Evolutionary conservation across 2,113 vertebrate genomes (phyloP).

Genomic region (Noctilio leporinus): DNA sequence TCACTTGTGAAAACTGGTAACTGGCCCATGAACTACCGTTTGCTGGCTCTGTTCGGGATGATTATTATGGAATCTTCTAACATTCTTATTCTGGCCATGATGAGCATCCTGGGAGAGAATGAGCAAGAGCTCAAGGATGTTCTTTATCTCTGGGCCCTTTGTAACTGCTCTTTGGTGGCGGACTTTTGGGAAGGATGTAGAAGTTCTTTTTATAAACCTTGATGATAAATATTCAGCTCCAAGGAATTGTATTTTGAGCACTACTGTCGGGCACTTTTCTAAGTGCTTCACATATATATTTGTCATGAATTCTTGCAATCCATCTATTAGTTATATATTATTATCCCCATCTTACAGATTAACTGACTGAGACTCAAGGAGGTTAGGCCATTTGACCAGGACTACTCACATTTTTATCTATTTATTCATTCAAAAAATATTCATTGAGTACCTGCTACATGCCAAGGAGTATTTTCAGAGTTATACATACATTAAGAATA

Average conservation of each 20-base stretch:
- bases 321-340: background rate
- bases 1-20: background rate
- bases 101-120: background rate
- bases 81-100: background rate
- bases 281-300: background rate
- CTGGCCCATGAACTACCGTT: accelerated
- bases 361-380: background rate
- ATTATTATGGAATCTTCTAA: background rate
- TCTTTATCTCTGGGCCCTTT: background rate
- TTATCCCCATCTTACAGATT: background rate
- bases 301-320: background rate
- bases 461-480: background rate
- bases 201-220: background rate
- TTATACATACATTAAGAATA: background rate
- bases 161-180: background rate
- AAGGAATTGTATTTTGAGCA: background rate
- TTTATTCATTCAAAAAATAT: background rate
- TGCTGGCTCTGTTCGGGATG: background rate
- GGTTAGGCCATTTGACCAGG: background rate
- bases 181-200: background rate
- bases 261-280: background rate
- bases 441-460: background rate
- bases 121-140: too few relatives aligned
- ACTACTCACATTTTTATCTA: background rate
- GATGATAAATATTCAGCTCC: background rate